A percentile compares a stretch with the other conserved stretches of the same genome.
phyloP scores from a whole-genome alignment of 35 echinoderm and acorn worm genomes.

The Heliocidaris tuberculata region DNA sequence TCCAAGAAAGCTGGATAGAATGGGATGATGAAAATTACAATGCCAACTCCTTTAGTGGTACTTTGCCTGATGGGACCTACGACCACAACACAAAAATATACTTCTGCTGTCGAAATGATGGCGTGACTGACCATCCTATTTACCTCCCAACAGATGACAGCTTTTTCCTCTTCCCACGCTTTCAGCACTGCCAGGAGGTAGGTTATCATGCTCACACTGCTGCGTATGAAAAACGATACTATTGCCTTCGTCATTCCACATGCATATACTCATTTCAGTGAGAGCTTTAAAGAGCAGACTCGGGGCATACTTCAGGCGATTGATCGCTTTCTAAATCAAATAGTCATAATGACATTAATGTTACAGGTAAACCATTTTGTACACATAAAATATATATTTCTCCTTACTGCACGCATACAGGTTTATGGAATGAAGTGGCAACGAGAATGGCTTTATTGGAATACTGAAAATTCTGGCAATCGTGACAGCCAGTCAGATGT shows the following conservation, averaged over 20 bases:
- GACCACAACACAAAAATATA: background rate
- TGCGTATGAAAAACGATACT: too few species aligned
- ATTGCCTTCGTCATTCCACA: background rate
- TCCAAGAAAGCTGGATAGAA: background rate
- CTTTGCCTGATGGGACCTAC: background rate
- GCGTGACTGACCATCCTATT: background rate
- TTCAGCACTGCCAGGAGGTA: background rate
- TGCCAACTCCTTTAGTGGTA: background rate
- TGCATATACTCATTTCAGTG: background rate
- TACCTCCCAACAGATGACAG: background rate
- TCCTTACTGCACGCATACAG: background rate
- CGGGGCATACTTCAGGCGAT: background rate
- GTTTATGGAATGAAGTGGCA: background rate
- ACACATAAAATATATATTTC: too few species aligned
- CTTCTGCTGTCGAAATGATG: conserved; percentile 14
- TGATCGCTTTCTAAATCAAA: background rate
- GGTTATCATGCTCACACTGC: background rate
- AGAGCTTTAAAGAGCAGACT: background rate
- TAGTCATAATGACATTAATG: background rate
- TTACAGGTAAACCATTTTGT: too few species aligned
- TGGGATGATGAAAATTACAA: conserved; percentile 15
- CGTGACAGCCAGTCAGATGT: background rate
- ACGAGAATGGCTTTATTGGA: background rate
- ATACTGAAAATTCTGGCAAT: background rate
- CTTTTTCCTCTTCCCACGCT: background rate